phyloP scores from a whole-genome alignment of 2,113 vertebrate species.

The Zosterops borbonicus region DNA sequence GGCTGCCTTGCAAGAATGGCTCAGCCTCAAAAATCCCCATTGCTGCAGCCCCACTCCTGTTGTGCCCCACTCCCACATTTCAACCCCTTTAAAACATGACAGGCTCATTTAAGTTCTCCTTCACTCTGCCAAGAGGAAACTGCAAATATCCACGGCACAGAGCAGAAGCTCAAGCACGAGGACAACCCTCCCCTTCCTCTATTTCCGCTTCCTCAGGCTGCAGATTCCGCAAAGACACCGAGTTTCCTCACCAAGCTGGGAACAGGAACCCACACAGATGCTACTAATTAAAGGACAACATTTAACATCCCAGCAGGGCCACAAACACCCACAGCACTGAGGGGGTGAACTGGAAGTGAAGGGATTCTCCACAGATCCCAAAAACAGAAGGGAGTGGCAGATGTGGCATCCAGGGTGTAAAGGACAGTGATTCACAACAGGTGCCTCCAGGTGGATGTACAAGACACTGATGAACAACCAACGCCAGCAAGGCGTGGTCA shows the following conservation, averaged over 20 bases:
- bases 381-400: fast-evolving
- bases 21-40: neutral
- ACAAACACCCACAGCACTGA: neutral
- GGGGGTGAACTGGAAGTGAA: fast-evolving
- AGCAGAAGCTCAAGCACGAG: neutral
- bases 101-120: neutral
- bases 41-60: neutral
- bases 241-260: neutral
- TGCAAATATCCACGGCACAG: neutral
- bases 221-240: neutral
- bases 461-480: fast-evolving
- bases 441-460: fast-evolving
- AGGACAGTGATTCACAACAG: neutral
- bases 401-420: neutral
- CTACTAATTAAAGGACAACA: fast-evolving
- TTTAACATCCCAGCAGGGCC: neutral
- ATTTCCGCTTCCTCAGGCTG: neutral
- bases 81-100: fast-evolving
- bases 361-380: neutral
- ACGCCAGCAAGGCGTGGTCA: fast-evolving
- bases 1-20: neutral
- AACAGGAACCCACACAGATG: neutral
- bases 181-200: neutral
- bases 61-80: neutral
- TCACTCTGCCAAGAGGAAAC: neutral